Evolutionary conservation across 2,113 vertebrate genomes (phyloP), one percentile per base, ranked within the genome.

Genomic region (Engraulis encrasicolus): DNA sequence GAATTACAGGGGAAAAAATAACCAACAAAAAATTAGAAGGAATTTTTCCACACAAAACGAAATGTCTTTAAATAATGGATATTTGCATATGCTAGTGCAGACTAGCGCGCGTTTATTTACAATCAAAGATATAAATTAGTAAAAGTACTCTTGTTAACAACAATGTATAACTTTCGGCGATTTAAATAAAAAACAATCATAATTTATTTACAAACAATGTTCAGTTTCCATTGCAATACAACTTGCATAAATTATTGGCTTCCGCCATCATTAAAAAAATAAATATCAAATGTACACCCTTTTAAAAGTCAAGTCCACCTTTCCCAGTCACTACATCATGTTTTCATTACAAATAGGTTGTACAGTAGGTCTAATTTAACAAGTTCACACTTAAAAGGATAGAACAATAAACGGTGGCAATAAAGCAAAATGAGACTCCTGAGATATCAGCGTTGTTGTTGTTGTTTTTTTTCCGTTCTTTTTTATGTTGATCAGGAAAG

Each of bases 271-370:
- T 97, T 99, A 99, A 95, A 99, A 99, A 99, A 99, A 99, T 99
- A 99, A 99, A 99, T 99, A 99, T 99, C 97, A 99, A 99, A 99
- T 99, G 96, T 98, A 96, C 96, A 97, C 94, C 96, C 97, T 96
- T 97, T 97, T 95, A 95, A n/a, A n/a, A 96, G 96, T 96, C 94
- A 94, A 95, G 95, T 96, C 97, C 94, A 95, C 95, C 95, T 94
- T 95, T 94, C 94, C 96, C 92, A 1, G 94, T 94, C 94, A 92
- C 27, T 34, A 74, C 66, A 31, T 74, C 17, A 74, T 74, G 66
- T 74, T 34, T 74, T 74, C 66, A 74, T 95, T 96, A 96, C 95
- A 96, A 96, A 96, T 94, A 94, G 90, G 92, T 93, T 96, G 95
- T 96, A 96, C 93, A 96, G 93, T 95, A 91, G 91, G 91, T 89